A percentile compares a stretch with the other conserved stretches of the same genome.
phyloP scores from a whole-genome alignment of 2,888 invertebrate genomes.

The Rutpela maculata region DNA sequence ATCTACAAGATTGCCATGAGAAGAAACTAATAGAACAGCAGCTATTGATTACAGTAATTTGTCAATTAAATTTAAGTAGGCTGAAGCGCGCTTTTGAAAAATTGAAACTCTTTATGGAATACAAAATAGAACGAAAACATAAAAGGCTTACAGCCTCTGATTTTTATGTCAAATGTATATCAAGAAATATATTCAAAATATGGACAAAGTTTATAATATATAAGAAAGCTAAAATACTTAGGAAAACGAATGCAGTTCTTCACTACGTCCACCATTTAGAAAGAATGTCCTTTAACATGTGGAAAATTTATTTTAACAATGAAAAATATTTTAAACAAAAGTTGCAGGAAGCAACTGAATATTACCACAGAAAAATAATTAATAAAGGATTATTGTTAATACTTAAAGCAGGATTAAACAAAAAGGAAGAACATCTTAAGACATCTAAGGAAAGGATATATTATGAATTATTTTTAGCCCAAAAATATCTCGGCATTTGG shows the following conservation, averaged over 20 bases:
- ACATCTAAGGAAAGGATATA: slow-evolving; percentile 48
- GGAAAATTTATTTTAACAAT: slow-evolving; percentile 49
- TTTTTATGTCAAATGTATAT: slow-evolving; percentile 20
- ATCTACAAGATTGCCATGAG: slow-evolving; percentile 39
- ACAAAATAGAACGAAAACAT: slow-evolving; percentile 43
- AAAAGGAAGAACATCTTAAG: slow-evolving; percentile 53
- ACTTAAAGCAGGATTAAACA: slow-evolving; percentile 55
- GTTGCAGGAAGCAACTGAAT: slow-evolving; percentile 57
- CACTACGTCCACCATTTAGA: slow-evolving; percentile 23
- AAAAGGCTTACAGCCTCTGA: slow-evolving; percentile 24
- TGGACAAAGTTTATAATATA: slow-evolving; percentile 27
- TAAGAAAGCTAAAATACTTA: slow-evolving; percentile 9
- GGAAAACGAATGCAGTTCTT: slow-evolving; percentile 8
- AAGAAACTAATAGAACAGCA: slow-evolving; percentile 40
- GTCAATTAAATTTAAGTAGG: slow-evolving; percentile 33
- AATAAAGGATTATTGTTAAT: slow-evolving; percentile 59
- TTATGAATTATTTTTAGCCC: slow-evolving; percentile 57
- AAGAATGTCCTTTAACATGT: slow-evolving; percentile 37
- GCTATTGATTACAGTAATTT: slow-evolving; percentile 6
- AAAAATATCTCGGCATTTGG: slow-evolving; percentile 66
- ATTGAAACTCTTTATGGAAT: slow-evolving; percentile 49
- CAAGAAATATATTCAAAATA: slow-evolving; percentile 14
- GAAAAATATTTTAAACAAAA: slow-evolving; percentile 49
- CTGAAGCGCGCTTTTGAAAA: slow-evolving; percentile 36
- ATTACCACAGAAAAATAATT: slow-evolving; percentile 58